These are phyloP conservation scores for Phasianus colchicus DNA, from an alignment of 2,113 vertebrate species.

Conservation along the genomic window DNA sequence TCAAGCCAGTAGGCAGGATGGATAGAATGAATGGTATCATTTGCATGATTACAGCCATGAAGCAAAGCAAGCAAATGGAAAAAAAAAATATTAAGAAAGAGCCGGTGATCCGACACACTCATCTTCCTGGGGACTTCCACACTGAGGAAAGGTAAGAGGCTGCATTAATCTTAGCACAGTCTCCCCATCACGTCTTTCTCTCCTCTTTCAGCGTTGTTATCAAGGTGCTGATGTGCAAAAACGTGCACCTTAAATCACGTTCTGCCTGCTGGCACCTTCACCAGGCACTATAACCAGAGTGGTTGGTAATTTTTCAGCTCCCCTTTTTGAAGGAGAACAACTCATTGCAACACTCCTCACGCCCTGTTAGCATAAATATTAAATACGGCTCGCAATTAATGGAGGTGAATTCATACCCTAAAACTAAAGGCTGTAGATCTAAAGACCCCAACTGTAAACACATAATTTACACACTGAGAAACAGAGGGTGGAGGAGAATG, in stretches of 20 bases:
- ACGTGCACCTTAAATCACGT: not conserved
- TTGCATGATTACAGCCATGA: not conserved
- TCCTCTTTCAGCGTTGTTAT: not conserved
- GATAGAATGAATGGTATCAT: not conserved
- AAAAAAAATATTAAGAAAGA: not conserved
- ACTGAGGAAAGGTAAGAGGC: not conserved
- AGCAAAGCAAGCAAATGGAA: not conserved
- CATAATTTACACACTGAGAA: not conserved
- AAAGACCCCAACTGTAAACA: constrained; percentile 3
- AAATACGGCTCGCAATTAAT: not conserved
- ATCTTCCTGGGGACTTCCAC: not conserved
- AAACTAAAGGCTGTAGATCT: not conserved
- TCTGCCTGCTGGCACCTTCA: not conserved
- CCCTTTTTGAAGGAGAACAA: not conserved
- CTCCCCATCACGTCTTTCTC: not conserved
- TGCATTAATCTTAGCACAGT: not conserved
- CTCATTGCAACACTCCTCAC: not conserved
- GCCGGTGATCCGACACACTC: not conserved
- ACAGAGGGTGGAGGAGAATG: not conserved
- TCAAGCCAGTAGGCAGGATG: not conserved
- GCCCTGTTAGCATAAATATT: constrained; percentile 17
- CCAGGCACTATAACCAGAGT: not conserved
- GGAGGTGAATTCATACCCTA: not conserved
- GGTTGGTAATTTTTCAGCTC: not conserved
- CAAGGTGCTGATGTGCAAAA: constrained; percentile 33